Base-by-base conservation (phyloP, 1,140 invertebrate species). In the Anastrepha obliqua region DNA sequence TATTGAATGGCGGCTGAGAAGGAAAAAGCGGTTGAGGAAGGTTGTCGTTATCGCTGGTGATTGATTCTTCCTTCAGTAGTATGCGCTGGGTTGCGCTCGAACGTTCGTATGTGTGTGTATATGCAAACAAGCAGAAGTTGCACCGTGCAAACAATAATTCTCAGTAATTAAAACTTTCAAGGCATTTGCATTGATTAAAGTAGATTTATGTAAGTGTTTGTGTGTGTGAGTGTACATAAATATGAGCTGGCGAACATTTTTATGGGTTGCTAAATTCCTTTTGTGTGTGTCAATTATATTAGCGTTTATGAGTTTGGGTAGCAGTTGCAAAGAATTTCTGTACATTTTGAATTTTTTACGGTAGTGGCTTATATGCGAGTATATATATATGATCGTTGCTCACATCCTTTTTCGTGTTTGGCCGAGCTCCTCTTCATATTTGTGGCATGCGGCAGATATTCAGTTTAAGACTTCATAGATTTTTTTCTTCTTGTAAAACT, bases 101-200 rank as follows among this genome's bases (percentile, higher is more conserved):
- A 15, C 4, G 17, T 17, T 4, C 1, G 29, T 29, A 29, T 29
- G 64, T 65, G 29, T 65, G 20, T 65, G 17, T 44, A 6, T 74
- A 17, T 74, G 39, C 4, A 74, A 4, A 42, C 6, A 74, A 4
- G 17, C 6, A 74, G 1, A 47, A 74, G 42, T 47, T 67, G 64
- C 8, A 11, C 29, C 20, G 64, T 20, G 64, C 39, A 47, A 47
- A 74, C 42, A 74, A 74, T 74, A 74, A 74, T 44, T 74, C 64
- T 17, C 5, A 44, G 39, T 47, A 74, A 74, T 74, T 74, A 74
- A 74, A 74, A 17, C 67, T 74, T 47, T 74, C 67, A 74, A 74
- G 67, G 39, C 67, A 74, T 44, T 74, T 44, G 39, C 42, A 17
- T 29, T 17, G 39, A 74, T 74, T 74, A 74, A 44, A 74, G 67